Conservation (phyloP, 2,113 vertebrate species). For the Oncorhynchus clarkii region DNA sequence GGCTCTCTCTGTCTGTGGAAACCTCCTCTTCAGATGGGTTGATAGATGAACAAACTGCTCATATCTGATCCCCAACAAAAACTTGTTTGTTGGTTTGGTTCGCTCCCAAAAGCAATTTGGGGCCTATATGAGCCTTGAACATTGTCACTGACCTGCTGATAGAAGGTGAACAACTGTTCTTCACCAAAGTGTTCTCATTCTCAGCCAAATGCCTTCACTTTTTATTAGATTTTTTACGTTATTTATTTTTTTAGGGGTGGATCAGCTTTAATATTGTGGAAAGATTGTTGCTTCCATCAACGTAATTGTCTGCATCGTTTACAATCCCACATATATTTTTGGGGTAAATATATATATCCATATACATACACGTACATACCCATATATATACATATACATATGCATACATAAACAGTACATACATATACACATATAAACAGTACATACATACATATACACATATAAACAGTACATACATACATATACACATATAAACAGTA, state of each 20-base stretch:
- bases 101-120: neutral
- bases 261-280: no score
- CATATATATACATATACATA: no score
- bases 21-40: neutral
- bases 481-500: no score
- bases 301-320: no score
- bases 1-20: neutral
- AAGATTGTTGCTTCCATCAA: no score
- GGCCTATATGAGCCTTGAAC: neutral
- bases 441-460: no score
- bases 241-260: no score
- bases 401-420: fast-evolving
- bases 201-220: neutral
- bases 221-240: fast-evolving
- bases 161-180: neutral
- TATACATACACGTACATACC: no score
- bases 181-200: neutral
- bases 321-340: no score
- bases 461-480: no score
- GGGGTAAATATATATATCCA: no score
- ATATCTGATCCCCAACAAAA: neutral
- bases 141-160: neutral
- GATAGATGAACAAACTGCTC: neutral
- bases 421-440: no score
- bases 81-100: neutral